Evolutionary conservation across 92 coral and sea anemone species (phyloP), one percentile per base, ranked within the genome.

Genomic region (Micromussa lordhowensis): DNA sequence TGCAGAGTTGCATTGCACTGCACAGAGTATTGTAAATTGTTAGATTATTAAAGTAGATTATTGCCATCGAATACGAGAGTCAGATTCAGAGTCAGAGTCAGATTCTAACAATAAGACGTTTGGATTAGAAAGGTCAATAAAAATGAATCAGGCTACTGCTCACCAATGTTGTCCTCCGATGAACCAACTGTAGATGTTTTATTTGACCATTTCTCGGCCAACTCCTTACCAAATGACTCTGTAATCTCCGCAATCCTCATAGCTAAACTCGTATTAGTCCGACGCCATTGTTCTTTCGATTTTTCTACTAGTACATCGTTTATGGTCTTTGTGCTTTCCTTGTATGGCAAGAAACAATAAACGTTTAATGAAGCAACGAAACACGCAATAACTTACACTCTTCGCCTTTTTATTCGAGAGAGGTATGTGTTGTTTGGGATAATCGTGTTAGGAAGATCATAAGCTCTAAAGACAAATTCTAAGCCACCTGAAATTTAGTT

Each of bases 191-290:
- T 32, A 17, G 92, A 73, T 8, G 90, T 40, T 26, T 89, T 73
- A 44, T 93, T 80, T 24, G 79, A 34, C 94, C 91, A 91, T 68
- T 79, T 74, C 1, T 68, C 48, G n/a, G 96, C 94, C 80, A 92
- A 75, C 48, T 74, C 63, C 58, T 61, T 83, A 9, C 92, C 96
- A 82, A 91, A 93, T 38, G 83, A 81, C 55, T 93, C 96, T 68
- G 93, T 75, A 84, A 84, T 78, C 77, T 76, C 68, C 35, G 96
- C 94, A 30, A 93, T 84, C 77, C 74, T 63, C 81, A 91, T 91
- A 19, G 94, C 96, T 34, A 59, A n/a, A 1, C 90, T 34, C 19
- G 69, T 76, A 38, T 82, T 91, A 8, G 84, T 36, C 9, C 55
- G 28, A 22, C 83, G 76, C 93, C 93, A 90, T 30, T 5, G 32